A percentile compares a stretch with the other conserved stretches of the same genome.
Conservation (phyloP, 2,888 invertebrate species). For the Pyrocoelia pectoralis region DNA sequence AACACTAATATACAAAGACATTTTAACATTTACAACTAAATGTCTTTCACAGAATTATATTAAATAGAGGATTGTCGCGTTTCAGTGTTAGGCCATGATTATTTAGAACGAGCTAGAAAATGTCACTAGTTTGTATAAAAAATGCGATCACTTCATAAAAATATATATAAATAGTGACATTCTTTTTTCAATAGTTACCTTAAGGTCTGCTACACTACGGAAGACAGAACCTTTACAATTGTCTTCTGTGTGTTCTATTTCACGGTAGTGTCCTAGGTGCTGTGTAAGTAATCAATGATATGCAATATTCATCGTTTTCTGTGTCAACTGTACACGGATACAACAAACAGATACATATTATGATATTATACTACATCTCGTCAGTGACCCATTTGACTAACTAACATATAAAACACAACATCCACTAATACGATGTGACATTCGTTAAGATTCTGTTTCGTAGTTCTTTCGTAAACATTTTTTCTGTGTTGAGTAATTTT, state of each 20-base stretch:
- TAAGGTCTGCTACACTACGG: conserved; percentile 45
- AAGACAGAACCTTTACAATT: conserved; percentile 44
- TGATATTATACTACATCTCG: background rate
- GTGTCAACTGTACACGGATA: background rate
- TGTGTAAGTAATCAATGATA: conserved; percentile 21
- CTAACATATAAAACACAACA: conserved; percentile 3
- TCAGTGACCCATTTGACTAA: background rate
- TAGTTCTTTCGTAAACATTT: conserved; percentile 1
- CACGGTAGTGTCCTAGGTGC: conserved; percentile 16
- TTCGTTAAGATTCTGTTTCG: conserved; percentile 23
- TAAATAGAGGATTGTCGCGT: conserved; percentile 58
- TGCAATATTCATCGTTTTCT: conserved; percentile 24
- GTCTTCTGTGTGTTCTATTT: conserved; percentile 7
- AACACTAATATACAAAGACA: conserved; percentile 45
- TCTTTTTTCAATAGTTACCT: conserved; percentile 26
- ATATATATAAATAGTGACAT: conserved; percentile 39
- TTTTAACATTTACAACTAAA: conserved; percentile 48
- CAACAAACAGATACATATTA: too few relatives aligned
- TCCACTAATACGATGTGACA: background rate
- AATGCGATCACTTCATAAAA: conserved; percentile 44
- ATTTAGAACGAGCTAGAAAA: conserved; percentile 55
- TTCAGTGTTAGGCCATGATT: conserved; percentile 60
- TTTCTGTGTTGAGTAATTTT: background rate
- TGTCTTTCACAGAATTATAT: conserved; percentile 33
- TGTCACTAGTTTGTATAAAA: conserved; percentile 47